These are phyloP conservation scores for Oxyura jamaicensis DNA, from an alignment of 2,113 vertebrate species.

Conservation along the genomic window DNA sequence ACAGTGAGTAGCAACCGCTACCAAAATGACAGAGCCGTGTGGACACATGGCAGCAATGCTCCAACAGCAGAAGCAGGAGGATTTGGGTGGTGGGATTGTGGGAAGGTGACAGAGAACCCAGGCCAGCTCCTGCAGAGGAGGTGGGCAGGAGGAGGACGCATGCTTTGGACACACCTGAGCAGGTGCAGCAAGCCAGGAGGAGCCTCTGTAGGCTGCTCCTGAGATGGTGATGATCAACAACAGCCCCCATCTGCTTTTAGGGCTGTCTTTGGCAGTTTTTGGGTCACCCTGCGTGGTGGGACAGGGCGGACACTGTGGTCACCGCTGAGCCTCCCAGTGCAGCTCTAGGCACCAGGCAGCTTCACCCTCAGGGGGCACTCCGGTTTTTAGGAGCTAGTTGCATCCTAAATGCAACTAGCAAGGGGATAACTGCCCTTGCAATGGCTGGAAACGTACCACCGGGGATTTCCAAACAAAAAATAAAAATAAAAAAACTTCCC, in stretches of 20 bases:
- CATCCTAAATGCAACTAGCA: neutral
- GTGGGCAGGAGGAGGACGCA: neutral
- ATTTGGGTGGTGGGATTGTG: neutral
- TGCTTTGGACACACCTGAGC: neutral
- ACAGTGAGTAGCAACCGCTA: neutral
- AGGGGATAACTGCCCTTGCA: accelerated
- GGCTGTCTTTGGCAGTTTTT: neutral
- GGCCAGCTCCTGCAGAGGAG: neutral
- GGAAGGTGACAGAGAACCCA: constrained; percentile 4
- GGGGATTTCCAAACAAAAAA: neutral
- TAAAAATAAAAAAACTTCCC: neutral
- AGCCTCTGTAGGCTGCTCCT: neutral
- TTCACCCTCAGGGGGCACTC: neutral
- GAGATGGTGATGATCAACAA: neutral
- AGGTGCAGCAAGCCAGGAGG: neutral
- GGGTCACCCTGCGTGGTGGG: neutral
- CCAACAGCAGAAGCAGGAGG: neutral
- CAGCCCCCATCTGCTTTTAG: neutral
- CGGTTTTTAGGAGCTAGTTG: neutral
- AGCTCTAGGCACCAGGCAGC: too few relatives aligned
- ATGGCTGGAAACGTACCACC: neutral
- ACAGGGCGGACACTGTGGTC: neutral
- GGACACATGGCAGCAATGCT: constrained; percentile 1
- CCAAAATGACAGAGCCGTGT: neutral
- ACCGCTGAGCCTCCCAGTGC: neutral